Percentiles rank a stretch among this genome's conserved stretches.
Conservation (phyloP, 2,113 vertebrate genomes). For the Isurus oxyrinchus region DNA sequence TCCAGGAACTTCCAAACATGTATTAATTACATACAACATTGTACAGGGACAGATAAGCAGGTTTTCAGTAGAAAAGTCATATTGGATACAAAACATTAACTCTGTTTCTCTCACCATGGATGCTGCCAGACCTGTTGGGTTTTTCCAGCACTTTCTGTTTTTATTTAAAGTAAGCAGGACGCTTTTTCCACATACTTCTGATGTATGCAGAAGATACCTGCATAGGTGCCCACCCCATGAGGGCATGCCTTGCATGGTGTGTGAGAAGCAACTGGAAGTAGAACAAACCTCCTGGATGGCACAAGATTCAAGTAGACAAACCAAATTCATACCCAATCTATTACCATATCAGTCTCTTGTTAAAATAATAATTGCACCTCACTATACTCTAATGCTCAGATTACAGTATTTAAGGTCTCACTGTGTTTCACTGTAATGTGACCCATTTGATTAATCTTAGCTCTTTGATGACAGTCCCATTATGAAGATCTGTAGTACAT, state of each 20-base stretch:
- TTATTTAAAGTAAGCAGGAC: too few species aligned
- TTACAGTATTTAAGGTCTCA: not conserved
- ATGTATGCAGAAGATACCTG: not conserved
- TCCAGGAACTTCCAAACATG: too few species aligned
- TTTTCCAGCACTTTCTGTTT: too few species aligned
- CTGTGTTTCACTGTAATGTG: not conserved
- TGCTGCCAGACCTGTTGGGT: too few species aligned
- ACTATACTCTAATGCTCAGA: not conserved
- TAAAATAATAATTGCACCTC: not conserved
- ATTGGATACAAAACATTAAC: too few species aligned
- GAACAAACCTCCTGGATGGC: too few species aligned
- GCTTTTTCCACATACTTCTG: too few species aligned
- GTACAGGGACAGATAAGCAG: too few species aligned
- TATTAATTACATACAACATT: too few species aligned
- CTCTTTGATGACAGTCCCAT: not conserved
- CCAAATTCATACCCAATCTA: not conserved
- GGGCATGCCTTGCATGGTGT: not conserved
- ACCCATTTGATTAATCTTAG: not conserved
- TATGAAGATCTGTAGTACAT: not conserved
- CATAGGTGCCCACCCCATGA: not conserved
- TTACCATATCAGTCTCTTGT: not conserved
- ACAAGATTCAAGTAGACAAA: not conserved
- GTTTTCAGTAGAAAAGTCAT: too few species aligned
- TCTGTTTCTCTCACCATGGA: too few species aligned
- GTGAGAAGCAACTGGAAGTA: not conserved